phyloP scores from a whole-genome alignment of 2,888 invertebrate genomes.

The Troilus luridus region DNA sequence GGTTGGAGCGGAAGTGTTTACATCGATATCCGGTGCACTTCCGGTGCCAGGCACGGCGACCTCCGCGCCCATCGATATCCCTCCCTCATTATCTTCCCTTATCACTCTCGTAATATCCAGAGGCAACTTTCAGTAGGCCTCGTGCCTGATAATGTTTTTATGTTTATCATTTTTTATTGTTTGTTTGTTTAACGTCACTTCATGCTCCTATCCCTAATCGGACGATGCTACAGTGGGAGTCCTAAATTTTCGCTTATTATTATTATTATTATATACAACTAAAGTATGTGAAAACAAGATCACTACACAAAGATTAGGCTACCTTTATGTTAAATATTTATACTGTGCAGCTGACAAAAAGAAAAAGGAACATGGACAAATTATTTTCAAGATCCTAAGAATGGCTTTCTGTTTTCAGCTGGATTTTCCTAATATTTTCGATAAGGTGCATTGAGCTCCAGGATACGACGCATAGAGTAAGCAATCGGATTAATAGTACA shows the following conservation, averaged over 20 bases:
- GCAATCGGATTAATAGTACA: not conserved
- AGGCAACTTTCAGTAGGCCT: not conserved
- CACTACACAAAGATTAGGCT: too few relatives aligned
- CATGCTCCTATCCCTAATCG: too few relatives aligned
- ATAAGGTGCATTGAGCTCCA: not conserved
- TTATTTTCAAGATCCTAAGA: too few relatives aligned
- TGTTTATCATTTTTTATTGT: not conserved
- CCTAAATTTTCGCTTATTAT: too few relatives aligned
- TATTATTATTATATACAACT: too few relatives aligned
- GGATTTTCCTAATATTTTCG: not conserved
- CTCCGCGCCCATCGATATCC: conserved; percentile 21
- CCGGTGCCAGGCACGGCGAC: conserved; percentile 26
- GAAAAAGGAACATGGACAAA: too few relatives aligned
- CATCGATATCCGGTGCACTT: conserved; percentile 47
- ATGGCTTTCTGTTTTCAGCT: not conserved
- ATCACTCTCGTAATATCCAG: not conserved
- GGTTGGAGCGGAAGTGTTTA: conserved; percentile 30
- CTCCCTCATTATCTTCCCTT: conserved; percentile 3
- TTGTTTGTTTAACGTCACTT: not conserved
- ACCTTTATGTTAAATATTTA: too few relatives aligned
- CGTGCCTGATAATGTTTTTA: not conserved
- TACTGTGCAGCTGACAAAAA: too few relatives aligned
- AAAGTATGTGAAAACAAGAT: too few relatives aligned
- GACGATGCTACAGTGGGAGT: too few relatives aligned
- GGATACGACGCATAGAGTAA: not conserved